Evolutionary conservation across 2,797 vertebrate species (phyloP).

Genomic region (Bradypus variegatus): DNA sequence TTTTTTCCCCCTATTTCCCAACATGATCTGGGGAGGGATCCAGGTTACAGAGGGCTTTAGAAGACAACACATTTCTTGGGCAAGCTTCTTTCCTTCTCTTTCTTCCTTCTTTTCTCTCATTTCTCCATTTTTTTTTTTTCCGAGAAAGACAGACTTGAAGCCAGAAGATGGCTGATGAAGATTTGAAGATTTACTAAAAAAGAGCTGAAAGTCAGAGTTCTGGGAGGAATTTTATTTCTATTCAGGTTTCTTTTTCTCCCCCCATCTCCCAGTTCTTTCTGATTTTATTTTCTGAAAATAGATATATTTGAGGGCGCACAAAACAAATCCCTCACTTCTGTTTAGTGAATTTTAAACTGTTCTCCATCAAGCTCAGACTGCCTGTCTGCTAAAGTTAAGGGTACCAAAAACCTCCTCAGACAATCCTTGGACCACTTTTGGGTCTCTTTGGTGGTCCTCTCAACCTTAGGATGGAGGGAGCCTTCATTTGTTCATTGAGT

Average conservation of each 20-base stretch:
- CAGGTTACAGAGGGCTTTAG: not conserved
- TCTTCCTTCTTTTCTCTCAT: not conserved
- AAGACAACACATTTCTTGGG: constrained; percentile 30
- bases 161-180: not conserved
- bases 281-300: constrained; percentile 16
- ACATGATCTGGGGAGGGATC: constrained; percentile 10
- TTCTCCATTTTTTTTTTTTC: not conserved
- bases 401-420: not conserved
- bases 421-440: not conserved
- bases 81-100: not conserved
- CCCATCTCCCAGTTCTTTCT: not conserved
- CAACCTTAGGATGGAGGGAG: not conserved
- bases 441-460: not conserved
- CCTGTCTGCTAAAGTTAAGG: not conserved
- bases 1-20: not conserved
- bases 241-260: not conserved
- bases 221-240: not conserved
- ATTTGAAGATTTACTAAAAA: not conserved
- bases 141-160: not conserved
- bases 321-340: not conserved
- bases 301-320: not conserved
- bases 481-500: not conserved
- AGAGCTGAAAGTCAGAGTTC: not conserved
- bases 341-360: not conserved
- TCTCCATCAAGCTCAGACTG: not conserved